A percentile compares a stretch with the other conserved stretches of the same genome.
phyloP scores from a whole-genome alignment of 2,113 vertebrate species.

The Scomber japonicus region DNA sequence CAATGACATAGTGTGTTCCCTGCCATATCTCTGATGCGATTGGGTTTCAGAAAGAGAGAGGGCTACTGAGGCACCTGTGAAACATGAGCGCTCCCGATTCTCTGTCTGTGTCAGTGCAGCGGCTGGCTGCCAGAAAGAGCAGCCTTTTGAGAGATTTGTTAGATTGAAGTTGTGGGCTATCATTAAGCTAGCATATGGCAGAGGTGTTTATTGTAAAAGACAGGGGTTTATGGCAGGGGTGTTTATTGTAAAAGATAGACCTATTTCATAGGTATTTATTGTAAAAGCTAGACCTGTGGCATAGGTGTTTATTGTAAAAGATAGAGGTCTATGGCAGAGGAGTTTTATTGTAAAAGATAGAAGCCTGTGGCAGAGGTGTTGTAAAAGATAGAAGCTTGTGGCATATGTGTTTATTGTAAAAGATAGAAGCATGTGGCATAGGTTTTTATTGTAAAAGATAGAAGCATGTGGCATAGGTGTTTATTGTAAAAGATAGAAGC shows the following conservation, averaged over 20 bases:
- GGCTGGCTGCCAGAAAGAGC: slow-evolving; percentile 55
- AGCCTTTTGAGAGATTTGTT: slow-evolving; percentile 69
- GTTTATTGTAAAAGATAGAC: no score
- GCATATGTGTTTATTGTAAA: no score
- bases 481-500: no score
- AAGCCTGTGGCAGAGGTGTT: neutral
- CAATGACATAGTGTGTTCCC: slow-evolving; percentile 28
- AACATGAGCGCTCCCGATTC: slow-evolving; percentile 53
- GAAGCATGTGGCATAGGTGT: neutral
- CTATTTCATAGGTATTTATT: no score
- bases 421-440: slow-evolving; percentile 45
- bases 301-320: slow-evolving; percentile 57
- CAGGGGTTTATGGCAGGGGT: neutral
- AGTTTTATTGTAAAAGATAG: slow-evolving; percentile 39
- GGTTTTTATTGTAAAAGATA: slow-evolving; percentile 57
- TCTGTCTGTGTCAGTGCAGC: slow-evolving; percentile 41
- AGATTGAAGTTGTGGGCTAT: slow-evolving; percentile 56
- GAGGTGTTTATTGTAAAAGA: slow-evolving; percentile 56
- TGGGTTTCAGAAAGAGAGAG: slow-evolving; percentile 44
- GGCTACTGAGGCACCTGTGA: slow-evolving; percentile 46
- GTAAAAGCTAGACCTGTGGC: slow-evolving; percentile 30
- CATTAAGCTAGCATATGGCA: slow-evolving; percentile 68
- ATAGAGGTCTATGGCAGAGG: slow-evolving; percentile 22
- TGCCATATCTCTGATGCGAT: slow-evolving; percentile 38
- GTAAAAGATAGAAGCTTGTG: no score